These are phyloP conservation scores for Villa cingulata DNA, from an alignment of 2,888 invertebrate genomes.

Conservation along the genomic window DNA sequence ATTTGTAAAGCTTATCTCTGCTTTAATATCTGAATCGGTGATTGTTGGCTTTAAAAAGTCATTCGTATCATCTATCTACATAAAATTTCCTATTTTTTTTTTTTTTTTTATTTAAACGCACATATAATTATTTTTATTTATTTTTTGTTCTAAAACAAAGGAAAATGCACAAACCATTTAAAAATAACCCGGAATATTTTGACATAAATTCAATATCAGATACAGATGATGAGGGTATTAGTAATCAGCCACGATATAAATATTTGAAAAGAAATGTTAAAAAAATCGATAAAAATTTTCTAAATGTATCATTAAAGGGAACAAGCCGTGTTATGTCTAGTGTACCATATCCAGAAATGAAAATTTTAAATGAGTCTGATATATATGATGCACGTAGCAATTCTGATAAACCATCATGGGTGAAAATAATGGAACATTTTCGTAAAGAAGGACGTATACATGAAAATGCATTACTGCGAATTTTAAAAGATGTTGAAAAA, in stretches of 20 bases:
- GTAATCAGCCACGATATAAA: background rate
- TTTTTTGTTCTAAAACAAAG: too few species aligned
- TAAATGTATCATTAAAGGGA: constrained; percentile 5
- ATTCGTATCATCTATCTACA: too few species aligned
- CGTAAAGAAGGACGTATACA: constrained; percentile 92
- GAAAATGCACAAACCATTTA: too few species aligned
- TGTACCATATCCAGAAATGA: constrained; percentile 2
- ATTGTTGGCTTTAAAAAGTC: too few species aligned
- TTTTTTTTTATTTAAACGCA: too few species aligned
- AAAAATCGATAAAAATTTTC: background rate
- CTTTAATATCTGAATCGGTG: too few species aligned
- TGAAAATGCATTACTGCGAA: constrained; percentile 84
- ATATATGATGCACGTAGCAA: background rate
- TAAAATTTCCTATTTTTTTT: too few species aligned
- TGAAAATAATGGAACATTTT: constrained; percentile 56
- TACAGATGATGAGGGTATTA: background rate
- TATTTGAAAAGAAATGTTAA: background rate
- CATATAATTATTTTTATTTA: too few species aligned
- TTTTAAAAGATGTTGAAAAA: constrained; percentile 87
- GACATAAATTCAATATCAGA: too few species aligned
- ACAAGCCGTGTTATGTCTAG: background rate
- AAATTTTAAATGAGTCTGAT: background rate
- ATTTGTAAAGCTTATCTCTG: too few species aligned
- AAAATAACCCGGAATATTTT: too few species aligned
- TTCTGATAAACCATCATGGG: background rate